A percentile compares a stretch with the other conserved stretches of the same genome.
phyloP scores from a whole-genome alignment of 2,797 vertebrate genomes.

The Masticophis lateralis region DNA sequence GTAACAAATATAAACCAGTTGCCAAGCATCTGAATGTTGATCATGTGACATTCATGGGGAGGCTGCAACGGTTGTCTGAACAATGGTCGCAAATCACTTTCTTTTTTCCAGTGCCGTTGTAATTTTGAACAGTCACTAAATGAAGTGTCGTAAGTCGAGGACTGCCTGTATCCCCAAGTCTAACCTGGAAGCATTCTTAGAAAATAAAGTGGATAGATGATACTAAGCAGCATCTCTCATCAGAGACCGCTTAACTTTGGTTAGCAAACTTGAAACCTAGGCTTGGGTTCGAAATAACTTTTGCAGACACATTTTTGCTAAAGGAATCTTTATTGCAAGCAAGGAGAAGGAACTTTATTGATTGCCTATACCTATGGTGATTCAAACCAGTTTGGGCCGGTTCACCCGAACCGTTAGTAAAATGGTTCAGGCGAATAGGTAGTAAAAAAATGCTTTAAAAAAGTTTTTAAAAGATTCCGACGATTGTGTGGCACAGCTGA shows the following conservation, averaged over 20 bases:
- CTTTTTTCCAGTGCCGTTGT: background rate
- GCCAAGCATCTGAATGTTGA: background rate
- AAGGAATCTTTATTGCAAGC: background rate
- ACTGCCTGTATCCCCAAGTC: background rate
- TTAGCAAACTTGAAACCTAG: background rate
- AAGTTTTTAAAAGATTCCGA: no score
- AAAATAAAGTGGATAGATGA: background rate
- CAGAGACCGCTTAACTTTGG: background rate
- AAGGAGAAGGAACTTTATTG: background rate
- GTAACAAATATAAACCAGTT: no score
- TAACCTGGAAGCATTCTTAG: background rate
- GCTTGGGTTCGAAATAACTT: background rate
- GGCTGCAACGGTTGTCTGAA: background rate
- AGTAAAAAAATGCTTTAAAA: no score
- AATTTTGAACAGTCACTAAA: background rate
- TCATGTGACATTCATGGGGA: background rate
- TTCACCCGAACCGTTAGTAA: no score
- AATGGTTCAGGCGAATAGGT: no score
- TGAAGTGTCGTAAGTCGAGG: background rate
- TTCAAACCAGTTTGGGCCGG: background rate
- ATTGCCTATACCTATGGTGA: background rate
- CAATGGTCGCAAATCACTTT: background rate
- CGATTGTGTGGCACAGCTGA: no score
- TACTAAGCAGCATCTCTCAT: background rate
- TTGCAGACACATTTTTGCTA: background rate